Base-by-base conservation (phyloP, 2,888 invertebrate genomes). In the Graphium colonna region DNA sequence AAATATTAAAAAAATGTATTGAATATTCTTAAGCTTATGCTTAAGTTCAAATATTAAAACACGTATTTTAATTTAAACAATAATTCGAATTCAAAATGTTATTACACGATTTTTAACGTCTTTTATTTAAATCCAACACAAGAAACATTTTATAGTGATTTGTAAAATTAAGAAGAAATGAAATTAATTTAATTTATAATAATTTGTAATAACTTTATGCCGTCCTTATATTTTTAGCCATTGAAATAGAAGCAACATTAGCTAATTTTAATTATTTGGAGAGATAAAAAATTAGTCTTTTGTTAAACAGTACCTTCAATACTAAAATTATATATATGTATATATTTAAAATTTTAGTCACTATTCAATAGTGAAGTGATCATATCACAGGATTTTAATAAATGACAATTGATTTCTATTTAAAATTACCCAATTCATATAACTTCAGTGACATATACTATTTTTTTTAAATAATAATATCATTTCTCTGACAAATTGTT, bases 331-430 rank as follows among this genome's bases (percentile, higher is more conserved):
- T 21, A 3, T 3, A 21, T 21, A 21, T 21, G 5, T 21, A 21
- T 21, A 3, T 21, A 21, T n/a, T n/a, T 21, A 21, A 21, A 21
- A 12, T 15, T 44, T 28, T 31, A 17, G 13, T 18, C 36, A 18
- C 13, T 1, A 8, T 45, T 33, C 12, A 15, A 16, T 46, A 36
- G 46, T 46, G 46, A 36, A 33, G 36, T 46, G 45, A 45, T 46
- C 17, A 46, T 46, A 46, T 46, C 46, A 46, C 46, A 46, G 38
- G 18, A 33, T 45, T 36, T 28, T 43, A 3, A 31, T 10, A 31
- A 31, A 31, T 31, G 31, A 31, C 21, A 21, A 21, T 21, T 21
- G 21, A 21, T 21, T 21, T 21, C 21, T 21, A 3, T 21, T 21
- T 21, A 21, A 21, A 21, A 3, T 21, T 21, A 21, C 51, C 43